Base-by-base conservation (phyloP, 1,140 invertebrate genomes). In the Nephila pilipes region DNA sequence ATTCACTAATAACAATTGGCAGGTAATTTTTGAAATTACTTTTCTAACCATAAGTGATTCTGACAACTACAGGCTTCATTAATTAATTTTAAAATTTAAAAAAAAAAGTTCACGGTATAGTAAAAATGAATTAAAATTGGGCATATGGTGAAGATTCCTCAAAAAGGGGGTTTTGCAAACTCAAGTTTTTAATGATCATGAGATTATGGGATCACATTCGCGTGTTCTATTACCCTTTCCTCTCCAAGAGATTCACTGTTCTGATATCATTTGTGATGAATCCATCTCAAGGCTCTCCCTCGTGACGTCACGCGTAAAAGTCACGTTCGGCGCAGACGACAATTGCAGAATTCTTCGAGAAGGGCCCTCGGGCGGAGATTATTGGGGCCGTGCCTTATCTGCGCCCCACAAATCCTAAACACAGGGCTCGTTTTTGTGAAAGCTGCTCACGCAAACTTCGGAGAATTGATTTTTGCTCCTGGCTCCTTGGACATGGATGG, bases 261-360 rank as follows among this genome's bases (percentile, higher is more conserved):
- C 14, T 32, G 69, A 75, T 75, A 75, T 0, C 69, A 29, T 75
- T 29, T 75, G 69, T 5, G 32, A 65, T 25, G 46, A 46, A n/a
- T 12, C 63, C 63, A 65, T 36, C 69, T 75, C 16, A 14, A 36
- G 16, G 20, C 69, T 18, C 25, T 3, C 32, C 29, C 25, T 58
- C 16, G 69, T 36, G 69, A 75, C 25, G 69, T 75, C 69, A 75
- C 69, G 8, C 16, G 18, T 32, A 75, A 75, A 75, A 75, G 69
- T 75, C 69, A 75, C 69, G 69, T 75, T 75, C 69, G 32, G 14
- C 32, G 69, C 25, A 75, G 18, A 32, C 18, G 69, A 75, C 69
- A 75, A 75, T 75, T 36, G 29, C 20, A 75, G 29, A 75, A 75
- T 75, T 36, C 32, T 32, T 18, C 46, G 0, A 46, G 46, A 46